Base-by-base conservation (phyloP, 2,888 invertebrate species). In the Drepanosiphum platanoidis region DNA sequence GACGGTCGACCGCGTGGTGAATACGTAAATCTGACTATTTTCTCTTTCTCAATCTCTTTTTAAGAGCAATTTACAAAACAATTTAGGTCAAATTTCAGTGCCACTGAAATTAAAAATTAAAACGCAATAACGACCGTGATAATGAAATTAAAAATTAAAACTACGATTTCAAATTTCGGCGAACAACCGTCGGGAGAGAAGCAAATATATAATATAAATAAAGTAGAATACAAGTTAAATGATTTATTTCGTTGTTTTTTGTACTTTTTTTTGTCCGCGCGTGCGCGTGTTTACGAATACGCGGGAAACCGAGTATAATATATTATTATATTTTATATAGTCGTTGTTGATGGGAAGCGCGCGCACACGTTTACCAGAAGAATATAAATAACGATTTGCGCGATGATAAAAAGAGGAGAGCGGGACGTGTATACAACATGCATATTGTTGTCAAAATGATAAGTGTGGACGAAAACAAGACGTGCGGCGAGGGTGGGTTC, bases 381-480 rank as follows among this genome's bases (percentile, higher is more conserved):
- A 78, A 72, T 30, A 72, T 30, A 42, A 78, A 66, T 66, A 66
- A 78, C 78, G 78, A 75, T 75, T 75, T 58, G 34, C 64, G 11
- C 66, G 64, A 42, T 30, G 32, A 78, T 64, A 64, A 78, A 30
- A n/a, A 27, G 5, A 70, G 27, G 34, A 39, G 36, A 27, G n/a
- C 36, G n/a, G n/a, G n/a, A 5, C n/a, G 30, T 27, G n/a, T 64
- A 15, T 32, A 18, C 39, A n/a, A 7, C 36, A 18, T 36, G 61
- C 77, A 77, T 77, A 39, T 77, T 64, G 39, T 64, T 77, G 77
- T 77, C 61, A 39, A 39, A 61, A 77, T 39, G 77, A 61, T 77
- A 39, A 61, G 78, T 64, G 39, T 11, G 32, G 78, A 34, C n/a
- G 64, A 58, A 52, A 36, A 64, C 61, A 39, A n/a, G 64, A 64